phyloP scores from a whole-genome alignment of 1,140 invertebrate species.

The Paramacrobiotus metropolitanus region DNA sequence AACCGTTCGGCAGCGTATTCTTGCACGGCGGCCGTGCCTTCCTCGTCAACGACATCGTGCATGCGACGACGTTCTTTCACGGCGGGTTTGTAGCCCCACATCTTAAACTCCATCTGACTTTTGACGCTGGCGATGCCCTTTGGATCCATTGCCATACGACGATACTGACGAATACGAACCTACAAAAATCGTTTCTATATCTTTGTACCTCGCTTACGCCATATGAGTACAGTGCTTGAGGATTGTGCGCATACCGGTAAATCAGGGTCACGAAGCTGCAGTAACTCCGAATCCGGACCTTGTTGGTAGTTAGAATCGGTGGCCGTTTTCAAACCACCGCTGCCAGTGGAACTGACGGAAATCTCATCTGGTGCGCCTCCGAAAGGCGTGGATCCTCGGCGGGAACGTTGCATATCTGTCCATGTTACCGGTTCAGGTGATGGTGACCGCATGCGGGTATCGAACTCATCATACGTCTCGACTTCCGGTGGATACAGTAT shows the following conservation, averaged over 20 bases:
- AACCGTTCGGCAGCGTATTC: not conserved
- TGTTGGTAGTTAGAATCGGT: constrained; percentile 62
- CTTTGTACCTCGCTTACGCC: not conserved
- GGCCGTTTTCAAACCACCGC: not conserved
- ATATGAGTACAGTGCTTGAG: not conserved
- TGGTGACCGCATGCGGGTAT: not conserved
- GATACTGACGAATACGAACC: constrained; percentile 1
- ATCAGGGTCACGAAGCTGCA: constrained; percentile 67
- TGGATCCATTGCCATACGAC: not conserved
- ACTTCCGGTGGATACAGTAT: constrained; percentile 1
- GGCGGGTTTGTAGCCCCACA: not conserved
- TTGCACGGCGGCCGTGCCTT: constrained; percentile 30
- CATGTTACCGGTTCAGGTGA: not conserved
- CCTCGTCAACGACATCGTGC: constrained; percentile 82
- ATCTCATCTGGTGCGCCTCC: not conserved
- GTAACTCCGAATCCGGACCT: constrained; percentile 78
- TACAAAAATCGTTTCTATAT: no score
- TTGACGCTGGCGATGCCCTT: not conserved
- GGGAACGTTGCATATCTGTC: not conserved
- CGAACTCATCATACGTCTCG: not conserved
- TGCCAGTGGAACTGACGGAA: not conserved
- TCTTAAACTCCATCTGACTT: not conserved
- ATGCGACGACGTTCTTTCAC: constrained; percentile 51
- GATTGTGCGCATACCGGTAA: constrained; percentile 45
- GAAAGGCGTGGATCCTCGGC: not conserved